phyloP scores from a whole-genome alignment of 1,140 invertebrate species.

The Trigoniulus corallinus region DNA sequence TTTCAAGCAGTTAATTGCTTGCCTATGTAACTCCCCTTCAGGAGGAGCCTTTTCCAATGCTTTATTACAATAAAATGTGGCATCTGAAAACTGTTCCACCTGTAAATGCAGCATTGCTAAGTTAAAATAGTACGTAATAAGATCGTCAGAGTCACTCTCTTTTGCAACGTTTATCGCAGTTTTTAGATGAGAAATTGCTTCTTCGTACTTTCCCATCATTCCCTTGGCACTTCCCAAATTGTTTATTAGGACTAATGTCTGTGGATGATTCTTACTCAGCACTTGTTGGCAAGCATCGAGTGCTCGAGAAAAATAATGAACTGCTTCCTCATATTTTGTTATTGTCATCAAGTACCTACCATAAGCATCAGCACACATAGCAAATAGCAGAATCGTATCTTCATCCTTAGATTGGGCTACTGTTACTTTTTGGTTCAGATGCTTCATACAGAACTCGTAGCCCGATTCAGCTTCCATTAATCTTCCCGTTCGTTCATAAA shows the following conservation, averaged over 20 bases:
- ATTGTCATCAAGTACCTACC: constrained; percentile 49
- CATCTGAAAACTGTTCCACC: constrained; percentile 46
- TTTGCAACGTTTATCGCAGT: constrained; percentile 49
- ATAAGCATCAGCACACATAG: constrained; percentile 63
- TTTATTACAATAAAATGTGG: constrained; percentile 47
- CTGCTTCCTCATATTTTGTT: constrained; percentile 39
- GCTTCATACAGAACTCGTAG: constrained; percentile 53
- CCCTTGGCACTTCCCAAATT: constrained; percentile 61
- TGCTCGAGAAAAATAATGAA: constrained; percentile 46
- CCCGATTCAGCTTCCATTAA: constrained; percentile 49
- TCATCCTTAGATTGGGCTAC: constrained; percentile 28
- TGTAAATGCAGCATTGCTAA: constrained; percentile 60
- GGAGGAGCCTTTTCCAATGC: no score
- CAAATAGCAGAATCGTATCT: constrained; percentile 40
- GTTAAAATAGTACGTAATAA: constrained; percentile 62
- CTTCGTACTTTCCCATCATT: constrained; percentile 41
- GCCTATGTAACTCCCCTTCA: no score
- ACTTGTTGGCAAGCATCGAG: constrained; percentile 44
- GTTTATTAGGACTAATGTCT: constrained; percentile 62
- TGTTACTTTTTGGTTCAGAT: constrained; percentile 39
- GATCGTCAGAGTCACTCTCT: constrained; percentile 39
- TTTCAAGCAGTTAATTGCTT: no score
- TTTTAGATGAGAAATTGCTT: constrained; percentile 49
- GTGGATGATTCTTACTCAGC: constrained; percentile 47
- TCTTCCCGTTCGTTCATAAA: constrained; percentile 39